Percentiles rank a stretch among this genome's conserved stretches.
phyloP scores from a whole-genome alignment of 2,888 invertebrate genomes.

The Allacma fusca region DNA sequence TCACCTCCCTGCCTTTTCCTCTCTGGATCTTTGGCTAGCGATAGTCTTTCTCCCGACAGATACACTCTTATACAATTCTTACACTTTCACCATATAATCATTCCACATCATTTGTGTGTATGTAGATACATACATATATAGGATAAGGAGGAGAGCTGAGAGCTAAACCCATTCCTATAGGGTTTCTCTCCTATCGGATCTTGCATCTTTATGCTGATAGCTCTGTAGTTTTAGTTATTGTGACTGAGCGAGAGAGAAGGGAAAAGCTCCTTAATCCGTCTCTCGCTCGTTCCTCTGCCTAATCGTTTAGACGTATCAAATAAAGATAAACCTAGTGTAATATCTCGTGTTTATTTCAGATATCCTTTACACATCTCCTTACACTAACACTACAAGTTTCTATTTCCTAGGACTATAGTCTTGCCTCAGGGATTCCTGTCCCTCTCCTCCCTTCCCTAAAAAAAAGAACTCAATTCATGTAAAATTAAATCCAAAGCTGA shows the following conservation, averaged over 20 bases:
- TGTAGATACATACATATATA: no score
- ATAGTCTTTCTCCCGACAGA: no score
- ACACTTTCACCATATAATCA: no score
- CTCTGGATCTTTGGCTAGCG: background rate
- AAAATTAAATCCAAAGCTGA: no score
- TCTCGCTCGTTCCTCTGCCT: background rate
- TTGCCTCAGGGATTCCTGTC: no score
- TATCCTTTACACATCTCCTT: background rate
- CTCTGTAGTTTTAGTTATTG: slow-evolving; percentile 14
- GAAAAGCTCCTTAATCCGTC: slow-evolving; percentile 6
- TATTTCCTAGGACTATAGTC: no score
- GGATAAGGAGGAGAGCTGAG: no score
- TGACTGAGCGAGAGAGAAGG: background rate
- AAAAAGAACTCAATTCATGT: no score
- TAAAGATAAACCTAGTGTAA: slow-evolving; percentile 2
- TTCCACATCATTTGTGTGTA: no score
- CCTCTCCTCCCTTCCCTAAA: no score
- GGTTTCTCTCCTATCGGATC: background rate
- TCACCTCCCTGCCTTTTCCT: background rate
- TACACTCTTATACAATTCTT: no score
- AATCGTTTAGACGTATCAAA: slow-evolving; percentile 9
- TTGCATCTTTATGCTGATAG: slow-evolving; percentile 8
- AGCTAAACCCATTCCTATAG: background rate
- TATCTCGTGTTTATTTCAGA: background rate
- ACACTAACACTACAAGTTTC: background rate